Conservation (phyloP, 1,140 invertebrate species). For the Zaprionus tsacasi region DNA sequence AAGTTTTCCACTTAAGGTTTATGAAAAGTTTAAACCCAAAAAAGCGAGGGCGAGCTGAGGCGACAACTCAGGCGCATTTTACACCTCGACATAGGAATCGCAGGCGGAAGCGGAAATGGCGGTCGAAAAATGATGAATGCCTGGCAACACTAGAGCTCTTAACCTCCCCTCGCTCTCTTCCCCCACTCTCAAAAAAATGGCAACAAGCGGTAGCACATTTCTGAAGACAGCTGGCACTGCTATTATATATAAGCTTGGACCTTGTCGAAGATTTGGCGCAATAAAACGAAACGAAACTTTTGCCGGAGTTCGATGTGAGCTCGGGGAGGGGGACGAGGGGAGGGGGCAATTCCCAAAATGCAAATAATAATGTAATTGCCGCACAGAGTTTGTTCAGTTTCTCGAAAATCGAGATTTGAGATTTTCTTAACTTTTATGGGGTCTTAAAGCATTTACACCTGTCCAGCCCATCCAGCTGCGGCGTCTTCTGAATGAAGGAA, state of each 20-base stretch:
- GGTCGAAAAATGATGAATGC: constrained; percentile 75
- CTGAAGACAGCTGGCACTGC: constrained; percentile 51
- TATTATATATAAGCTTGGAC: constrained; percentile 58
- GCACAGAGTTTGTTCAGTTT: constrained; percentile 41
- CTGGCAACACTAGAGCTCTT: background rate
- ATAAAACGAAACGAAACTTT: constrained; percentile 48
- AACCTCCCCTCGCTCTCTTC: background rate
- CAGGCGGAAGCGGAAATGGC: constrained; percentile 50
- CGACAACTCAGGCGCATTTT: constrained; percentile 44
- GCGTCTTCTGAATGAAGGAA: background rate
- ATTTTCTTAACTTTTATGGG: constrained; percentile 57
- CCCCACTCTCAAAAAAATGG: constrained; percentile 31
- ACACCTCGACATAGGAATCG: constrained; percentile 53
- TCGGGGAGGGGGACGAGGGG: background rate
- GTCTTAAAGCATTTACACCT: constrained; percentile 70
- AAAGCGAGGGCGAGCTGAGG: background rate
- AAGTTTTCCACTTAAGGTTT: constrained; percentile 82
- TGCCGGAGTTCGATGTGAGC: constrained; percentile 32
- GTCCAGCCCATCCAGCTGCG: constrained; percentile 11
- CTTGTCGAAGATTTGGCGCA: constrained; percentile 58
- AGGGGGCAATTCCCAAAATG: constrained; percentile 58
- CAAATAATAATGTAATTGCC: constrained; percentile 77
- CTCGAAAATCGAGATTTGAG: constrained; percentile 5
- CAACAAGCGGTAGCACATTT: constrained; percentile 51
- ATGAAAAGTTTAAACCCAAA: constrained; percentile 74